Conservation (phyloP, 2,797 vertebrate species). For the Phalanger gymnotis region DNA sequence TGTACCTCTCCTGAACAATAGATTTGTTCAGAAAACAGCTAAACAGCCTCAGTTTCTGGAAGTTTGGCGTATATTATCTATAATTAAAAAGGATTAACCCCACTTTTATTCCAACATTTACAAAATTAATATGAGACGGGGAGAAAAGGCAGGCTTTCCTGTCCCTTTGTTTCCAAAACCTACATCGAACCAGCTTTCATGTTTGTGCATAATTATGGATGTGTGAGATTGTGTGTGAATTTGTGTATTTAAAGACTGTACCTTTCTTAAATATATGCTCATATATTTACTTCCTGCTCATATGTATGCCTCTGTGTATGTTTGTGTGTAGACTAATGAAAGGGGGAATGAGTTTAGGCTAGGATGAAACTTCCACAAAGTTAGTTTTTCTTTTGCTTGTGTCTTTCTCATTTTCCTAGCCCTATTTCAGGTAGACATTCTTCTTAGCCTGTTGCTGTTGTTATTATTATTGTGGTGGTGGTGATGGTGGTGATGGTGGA, state of each 20-base stretch:
- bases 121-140: neutral
- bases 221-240: neutral
- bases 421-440: neutral
- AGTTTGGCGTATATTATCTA: conserved; percentile 20
- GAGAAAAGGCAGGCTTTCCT: neutral
- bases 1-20: neutral
- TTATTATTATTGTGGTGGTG: conserved; percentile 27
- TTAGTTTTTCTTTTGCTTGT: neutral
- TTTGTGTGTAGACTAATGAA: neutral
- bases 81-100: conserved; percentile 37
- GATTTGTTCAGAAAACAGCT: neutral
- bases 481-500: too few relatives aligned
- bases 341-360: neutral
- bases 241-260: neutral
- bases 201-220: neutral
- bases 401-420: neutral
- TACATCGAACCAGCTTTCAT: neutral
- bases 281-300: neutral
- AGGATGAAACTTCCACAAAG: neutral
- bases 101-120: neutral
- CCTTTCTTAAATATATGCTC: neutral
- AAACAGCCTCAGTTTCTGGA: conserved; percentile 16
- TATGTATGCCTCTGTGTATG: neutral
- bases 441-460: neutral
- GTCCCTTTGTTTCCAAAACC: neutral